Percentiles rank a stretch among this genome's conserved stretches.
Evolutionary conservation across 2,797 vertebrate genomes (phyloP).

Genomic region (Sebastes aleutianus): DNA sequence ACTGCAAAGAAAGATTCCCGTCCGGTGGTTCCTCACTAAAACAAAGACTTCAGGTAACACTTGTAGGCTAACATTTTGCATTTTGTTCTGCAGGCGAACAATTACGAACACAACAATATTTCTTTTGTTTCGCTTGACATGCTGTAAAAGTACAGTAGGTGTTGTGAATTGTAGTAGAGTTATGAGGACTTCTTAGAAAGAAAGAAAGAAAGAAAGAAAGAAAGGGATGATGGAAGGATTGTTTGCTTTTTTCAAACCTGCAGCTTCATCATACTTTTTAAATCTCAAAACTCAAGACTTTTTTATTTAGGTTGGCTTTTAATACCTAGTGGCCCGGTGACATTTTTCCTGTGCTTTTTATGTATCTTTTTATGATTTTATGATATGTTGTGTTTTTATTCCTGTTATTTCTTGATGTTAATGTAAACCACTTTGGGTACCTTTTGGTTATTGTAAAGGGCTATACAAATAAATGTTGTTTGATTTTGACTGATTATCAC

Average conservation of each 20-base stretch:
- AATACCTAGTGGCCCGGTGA: too few relatives aligned
- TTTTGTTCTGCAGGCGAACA: neutral
- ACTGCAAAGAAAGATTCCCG: neutral
- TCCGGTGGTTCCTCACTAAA: neutral
- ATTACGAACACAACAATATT: neutral
- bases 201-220: neutral
- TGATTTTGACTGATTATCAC: neutral
- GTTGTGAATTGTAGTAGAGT: rapidly evolving
- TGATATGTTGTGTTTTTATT: too few relatives aligned
- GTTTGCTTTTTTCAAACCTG: neutral
- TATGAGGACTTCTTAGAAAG: neutral
- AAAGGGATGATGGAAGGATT: neutral
- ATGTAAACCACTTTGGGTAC: too few relatives aligned
- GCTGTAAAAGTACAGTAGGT: too few relatives aligned
- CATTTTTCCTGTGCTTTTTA: too few relatives aligned
- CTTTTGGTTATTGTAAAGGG: too few relatives aligned
- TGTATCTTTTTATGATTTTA: too few relatives aligned
- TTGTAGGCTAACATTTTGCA: neutral
- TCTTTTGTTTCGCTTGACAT: too few relatives aligned
- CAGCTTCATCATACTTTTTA: neutral
- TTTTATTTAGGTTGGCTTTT: too few relatives aligned
- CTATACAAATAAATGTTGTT: too few relatives aligned
- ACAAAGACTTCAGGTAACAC: neutral
- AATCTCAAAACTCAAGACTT: too few relatives aligned
- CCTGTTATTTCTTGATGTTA: too few relatives aligned